Conservation (phyloP, 1,140 invertebrate genomes). For the Ceratosolen solmsi region DNA sequence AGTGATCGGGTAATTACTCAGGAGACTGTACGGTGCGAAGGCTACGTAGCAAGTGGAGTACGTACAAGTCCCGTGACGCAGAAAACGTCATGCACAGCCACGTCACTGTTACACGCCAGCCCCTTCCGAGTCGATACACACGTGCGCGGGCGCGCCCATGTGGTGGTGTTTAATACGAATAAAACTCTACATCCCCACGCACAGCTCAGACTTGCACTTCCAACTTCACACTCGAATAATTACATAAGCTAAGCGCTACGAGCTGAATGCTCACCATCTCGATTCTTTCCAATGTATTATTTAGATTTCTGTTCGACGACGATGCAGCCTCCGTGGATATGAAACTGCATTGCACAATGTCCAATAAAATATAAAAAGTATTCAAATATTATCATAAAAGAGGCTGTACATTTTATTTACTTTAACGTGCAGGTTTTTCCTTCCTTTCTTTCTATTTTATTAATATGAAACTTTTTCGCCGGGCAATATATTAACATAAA, state of each 20-base stretch:
- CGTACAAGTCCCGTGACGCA: neutral
- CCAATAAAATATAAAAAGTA: no score
- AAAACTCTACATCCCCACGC: constrained; percentile 4
- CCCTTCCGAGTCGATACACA: neutral
- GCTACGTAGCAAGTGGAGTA: constrained; percentile 1
- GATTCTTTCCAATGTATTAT: neutral
- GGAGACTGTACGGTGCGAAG: neutral
- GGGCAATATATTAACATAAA: no score
- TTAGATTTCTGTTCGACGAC: neutral
- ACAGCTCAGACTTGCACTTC: neutral
- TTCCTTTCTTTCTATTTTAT: no score
- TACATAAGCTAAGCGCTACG: neutral
- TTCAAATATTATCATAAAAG: no score
- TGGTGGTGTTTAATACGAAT: neutral
- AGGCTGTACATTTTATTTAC: no score
- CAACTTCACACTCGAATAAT: constrained; percentile 31
- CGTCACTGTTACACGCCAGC: neutral
- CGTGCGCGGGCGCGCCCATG: neutral
- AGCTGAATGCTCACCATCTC: no score
- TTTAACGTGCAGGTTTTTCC: no score
- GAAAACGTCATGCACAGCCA: neutral
- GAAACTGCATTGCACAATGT: neutral
- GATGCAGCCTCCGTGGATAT: no score
- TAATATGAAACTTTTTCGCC: no score
- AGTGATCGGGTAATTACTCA: constrained; percentile 2